These are phyloP conservation scores for Myiagra hebetior DNA, from an alignment of 2,113 vertebrate genomes.

Conservation along the genomic window DNA sequence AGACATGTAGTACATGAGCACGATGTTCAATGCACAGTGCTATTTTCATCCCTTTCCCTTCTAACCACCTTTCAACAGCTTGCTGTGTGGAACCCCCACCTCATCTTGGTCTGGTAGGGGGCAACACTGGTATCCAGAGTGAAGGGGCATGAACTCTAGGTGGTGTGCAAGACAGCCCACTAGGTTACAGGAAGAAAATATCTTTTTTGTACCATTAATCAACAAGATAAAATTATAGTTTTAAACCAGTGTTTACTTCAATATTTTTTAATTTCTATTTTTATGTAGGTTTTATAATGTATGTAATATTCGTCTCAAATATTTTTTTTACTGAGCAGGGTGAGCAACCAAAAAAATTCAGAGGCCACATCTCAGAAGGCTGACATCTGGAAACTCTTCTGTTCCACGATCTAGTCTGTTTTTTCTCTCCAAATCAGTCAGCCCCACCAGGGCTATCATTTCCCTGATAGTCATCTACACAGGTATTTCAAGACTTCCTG, in stretches of 20 bases:
- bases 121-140: not conserved
- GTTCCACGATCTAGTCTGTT: not conserved
- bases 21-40: not conserved
- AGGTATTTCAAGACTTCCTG: not conserved
- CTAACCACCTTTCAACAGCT: not conserved
- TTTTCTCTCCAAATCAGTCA: not conserved
- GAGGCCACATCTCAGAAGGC: not conserved
- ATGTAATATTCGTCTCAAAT: not conserved
- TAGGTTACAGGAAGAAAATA: not conserved
- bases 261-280: not conserved
- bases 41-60: not conserved
- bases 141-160: accelerated
- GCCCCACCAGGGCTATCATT: not conserved
- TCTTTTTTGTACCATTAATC: not conserved
- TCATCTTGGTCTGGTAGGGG: not conserved
- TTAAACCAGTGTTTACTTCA: not conserved
- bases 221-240: not conserved
- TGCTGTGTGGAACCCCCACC: not conserved
- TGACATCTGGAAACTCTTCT: not conserved
- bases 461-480: not conserved
- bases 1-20: not conserved
- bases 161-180: not conserved
- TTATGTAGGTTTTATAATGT: not conserved
- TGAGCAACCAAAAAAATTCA: not conserved
- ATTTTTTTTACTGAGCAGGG: not conserved